Base-by-base conservation (phyloP, 2,797 vertebrate species). In the Neoniphon sammara region DNA sequence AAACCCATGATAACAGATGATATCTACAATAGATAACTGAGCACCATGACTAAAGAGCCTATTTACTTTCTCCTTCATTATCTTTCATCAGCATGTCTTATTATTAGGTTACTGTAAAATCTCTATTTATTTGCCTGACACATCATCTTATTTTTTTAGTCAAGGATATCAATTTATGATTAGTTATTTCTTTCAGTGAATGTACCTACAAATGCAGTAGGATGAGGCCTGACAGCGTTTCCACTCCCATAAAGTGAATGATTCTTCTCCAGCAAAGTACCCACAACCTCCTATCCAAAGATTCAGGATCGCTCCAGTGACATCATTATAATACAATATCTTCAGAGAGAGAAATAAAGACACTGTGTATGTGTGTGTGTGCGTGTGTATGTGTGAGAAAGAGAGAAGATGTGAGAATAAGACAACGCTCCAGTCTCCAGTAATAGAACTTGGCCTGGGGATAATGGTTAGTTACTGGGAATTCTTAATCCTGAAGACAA, bases 401-500 rank as follows among this genome's bases (percentile, higher is more conserved):
- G 15, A 42, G 23, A 30, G 66, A 18, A 44, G n/a, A 21, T 15
- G 74, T 39, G 46, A 36, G 56, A 70, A 49, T 1, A 21, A 77
- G 79, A 73, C 60, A 27, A 53, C 15, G 15, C 63, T 80, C 74
- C 56, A 56, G 56, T 85, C 78, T 83, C 82, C 84, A 85, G 85
- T 87, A 90, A 91, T 91, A 85, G 83, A 83, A 78, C 70, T 74
- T 81, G 54, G 77, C 87, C 78, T 11, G 30, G 46, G 88, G 88
- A 85, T 88, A 84, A 73, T 64, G 75, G 80, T 83, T 69, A 44
- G 73, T 75, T n/a, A 73, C 84, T 54, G 64, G 59, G 73, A 89
- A 90, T 91, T 89, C 82, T 84, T 91, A 86, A 91, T 87, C 87
- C 84, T 79, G 66, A 84, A 83, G 80, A 87, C 85, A 89, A 82